Conservation (phyloP, 1,140 invertebrate species). For the Solenopsis invicta region DNA sequence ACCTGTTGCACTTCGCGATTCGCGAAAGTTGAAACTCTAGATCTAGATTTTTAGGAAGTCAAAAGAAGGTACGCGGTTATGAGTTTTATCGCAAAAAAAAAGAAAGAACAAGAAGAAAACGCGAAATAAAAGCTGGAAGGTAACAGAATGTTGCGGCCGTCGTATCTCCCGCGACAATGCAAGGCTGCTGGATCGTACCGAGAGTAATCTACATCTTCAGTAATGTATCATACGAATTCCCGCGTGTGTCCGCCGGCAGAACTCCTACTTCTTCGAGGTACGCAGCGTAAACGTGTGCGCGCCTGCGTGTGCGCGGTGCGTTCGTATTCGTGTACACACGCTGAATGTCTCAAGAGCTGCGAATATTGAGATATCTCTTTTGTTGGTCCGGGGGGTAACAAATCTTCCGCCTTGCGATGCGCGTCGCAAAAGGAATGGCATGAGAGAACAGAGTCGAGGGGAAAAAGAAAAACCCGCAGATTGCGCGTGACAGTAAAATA, state of each 20-base stretch:
- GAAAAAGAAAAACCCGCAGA: slow-evolving; percentile 11
- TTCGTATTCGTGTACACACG: slow-evolving; percentile 27
- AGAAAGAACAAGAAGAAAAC: slow-evolving; percentile 19
- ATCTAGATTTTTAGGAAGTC: neutral
- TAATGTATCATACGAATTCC: slow-evolving; percentile 82
- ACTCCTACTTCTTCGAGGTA: slow-evolving; percentile 66
- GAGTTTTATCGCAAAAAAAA: neutral
- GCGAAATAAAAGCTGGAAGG: slow-evolving; percentile 66
- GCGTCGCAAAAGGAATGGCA: slow-evolving; percentile 52
- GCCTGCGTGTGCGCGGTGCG: neutral
- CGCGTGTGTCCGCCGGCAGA: slow-evolving; percentile 65
- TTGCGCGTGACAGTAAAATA: slow-evolving; percentile 56
- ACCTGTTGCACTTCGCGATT: neutral
- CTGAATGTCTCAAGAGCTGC: slow-evolving; percentile 70
- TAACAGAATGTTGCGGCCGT: slow-evolving; percentile 76
- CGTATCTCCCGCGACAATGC: slow-evolving; percentile 83
- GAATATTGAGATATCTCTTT: slow-evolving; percentile 80
- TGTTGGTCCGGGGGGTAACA: slow-evolving; percentile 11
- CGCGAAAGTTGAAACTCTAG: neutral
- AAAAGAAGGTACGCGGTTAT: neutral
- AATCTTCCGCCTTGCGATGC: slow-evolving; percentile 52
- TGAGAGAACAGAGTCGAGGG: neutral
- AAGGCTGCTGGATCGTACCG: slow-evolving; percentile 78
- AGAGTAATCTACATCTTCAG: slow-evolving; percentile 84
- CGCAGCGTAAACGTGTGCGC: neutral